phyloP scores from a whole-genome alignment of 2,113 vertebrate genomes.

The Prolemur simus region DNA sequence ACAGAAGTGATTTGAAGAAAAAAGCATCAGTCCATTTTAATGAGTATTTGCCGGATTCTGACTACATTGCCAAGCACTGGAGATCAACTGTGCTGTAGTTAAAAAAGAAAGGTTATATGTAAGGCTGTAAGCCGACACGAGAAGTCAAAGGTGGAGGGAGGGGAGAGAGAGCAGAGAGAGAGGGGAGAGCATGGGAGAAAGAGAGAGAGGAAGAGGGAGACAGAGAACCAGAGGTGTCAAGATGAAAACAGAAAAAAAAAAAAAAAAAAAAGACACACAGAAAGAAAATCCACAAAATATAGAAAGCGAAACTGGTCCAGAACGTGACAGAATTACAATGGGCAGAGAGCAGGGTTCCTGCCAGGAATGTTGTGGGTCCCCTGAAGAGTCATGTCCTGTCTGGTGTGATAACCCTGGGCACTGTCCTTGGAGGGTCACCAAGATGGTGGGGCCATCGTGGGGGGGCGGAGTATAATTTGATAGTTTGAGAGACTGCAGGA shows the following conservation, averaged over 20 bases:
- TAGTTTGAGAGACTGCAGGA: background rate
- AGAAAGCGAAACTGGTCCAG: background rate
- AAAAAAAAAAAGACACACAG: background rate
- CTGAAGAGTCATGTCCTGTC: background rate
- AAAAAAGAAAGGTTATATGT: background rate
- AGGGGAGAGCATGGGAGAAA: background rate
- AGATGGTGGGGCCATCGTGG: accelerated
- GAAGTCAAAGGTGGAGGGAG: too few relatives aligned
- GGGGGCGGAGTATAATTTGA: background rate
- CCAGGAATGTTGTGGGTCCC: too few relatives aligned
- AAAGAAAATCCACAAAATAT: background rate
- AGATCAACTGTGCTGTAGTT: accelerated
- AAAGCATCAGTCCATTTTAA: background rate
- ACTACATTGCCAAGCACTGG: background rate
- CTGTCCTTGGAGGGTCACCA: background rate
- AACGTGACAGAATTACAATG: background rate
- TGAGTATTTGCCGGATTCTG: background rate
- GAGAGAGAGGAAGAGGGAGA: background rate
- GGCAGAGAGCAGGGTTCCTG: background rate
- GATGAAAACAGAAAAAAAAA: background rate
- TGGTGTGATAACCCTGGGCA: background rate
- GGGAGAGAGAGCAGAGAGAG: background rate
- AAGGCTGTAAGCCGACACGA: background rate
- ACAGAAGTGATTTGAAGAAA: background rate
- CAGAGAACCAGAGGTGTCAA: background rate